Evolutionary conservation across 1,140 invertebrate genomes (phyloP).

Genomic region (Formica exsecta): DNA sequence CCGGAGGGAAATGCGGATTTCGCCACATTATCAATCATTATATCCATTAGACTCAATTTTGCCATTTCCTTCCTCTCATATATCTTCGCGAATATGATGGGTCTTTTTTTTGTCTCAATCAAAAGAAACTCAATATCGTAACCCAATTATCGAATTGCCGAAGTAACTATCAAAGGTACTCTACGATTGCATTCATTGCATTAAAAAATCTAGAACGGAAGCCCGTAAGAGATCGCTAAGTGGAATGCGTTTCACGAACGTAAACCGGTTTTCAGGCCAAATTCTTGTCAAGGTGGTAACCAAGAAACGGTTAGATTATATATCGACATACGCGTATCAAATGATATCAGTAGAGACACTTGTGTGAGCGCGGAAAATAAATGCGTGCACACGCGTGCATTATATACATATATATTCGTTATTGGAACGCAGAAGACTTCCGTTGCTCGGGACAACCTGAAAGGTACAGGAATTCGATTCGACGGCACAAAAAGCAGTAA

Average conservation of each 20-base stretch:
- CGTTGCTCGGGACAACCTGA: conserved; percentile 63
- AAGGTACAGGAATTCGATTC: conserved; percentile 73
- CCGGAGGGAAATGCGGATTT: conserved; percentile 32
- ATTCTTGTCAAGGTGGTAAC: conserved; percentile 74
- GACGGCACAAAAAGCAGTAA: conserved; percentile 54
- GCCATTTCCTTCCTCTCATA: conserved; percentile 35
- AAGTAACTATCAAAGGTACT: not conserved
- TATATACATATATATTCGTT: no score
- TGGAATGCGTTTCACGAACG: not conserved
- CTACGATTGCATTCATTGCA: not conserved
- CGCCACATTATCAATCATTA: conserved; percentile 39
- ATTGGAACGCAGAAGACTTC: conserved; percentile 68
- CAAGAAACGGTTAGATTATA: conserved; percentile 40
- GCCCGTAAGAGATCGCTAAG: conserved; percentile 1
- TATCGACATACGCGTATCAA: conserved; percentile 15
- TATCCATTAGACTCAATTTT: conserved; percentile 45
- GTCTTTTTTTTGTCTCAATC: conserved; percentile 18
- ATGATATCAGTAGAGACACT: not conserved
- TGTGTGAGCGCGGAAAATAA: not conserved
- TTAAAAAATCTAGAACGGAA: conserved; percentile 25
- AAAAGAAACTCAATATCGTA: conserved; percentile 4
- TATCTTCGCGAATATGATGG: not conserved
- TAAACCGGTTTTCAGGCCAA: conserved; percentile 49
- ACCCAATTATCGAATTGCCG: not conserved
- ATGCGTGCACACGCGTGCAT: not conserved